Evolutionary conservation across 2,888 invertebrate genomes (phyloP).

Genomic region (Tachina lurida): DNA sequence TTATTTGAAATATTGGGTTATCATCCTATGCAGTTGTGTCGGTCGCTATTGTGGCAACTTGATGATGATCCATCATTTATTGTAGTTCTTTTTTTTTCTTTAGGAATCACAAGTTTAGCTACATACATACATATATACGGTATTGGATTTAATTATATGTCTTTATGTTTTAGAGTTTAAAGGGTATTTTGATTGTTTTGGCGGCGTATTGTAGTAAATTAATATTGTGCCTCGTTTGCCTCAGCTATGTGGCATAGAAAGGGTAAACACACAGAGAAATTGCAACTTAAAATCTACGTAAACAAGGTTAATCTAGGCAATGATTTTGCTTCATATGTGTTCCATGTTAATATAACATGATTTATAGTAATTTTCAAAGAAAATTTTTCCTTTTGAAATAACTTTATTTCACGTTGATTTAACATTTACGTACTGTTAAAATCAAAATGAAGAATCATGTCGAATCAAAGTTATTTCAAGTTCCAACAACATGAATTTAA

Average conservation of each 20-base stretch:
- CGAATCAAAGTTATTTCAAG: too few relatives aligned
- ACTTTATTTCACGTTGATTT: too few relatives aligned
- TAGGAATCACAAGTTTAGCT: slow-evolving; percentile 1
- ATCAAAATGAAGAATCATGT: too few relatives aligned
- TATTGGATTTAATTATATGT: not conserved
- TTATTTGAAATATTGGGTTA: slow-evolving; percentile 72
- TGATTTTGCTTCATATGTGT: too few relatives aligned
- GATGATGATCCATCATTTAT: slow-evolving; percentile 63
- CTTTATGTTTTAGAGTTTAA: slow-evolving; percentile 14
- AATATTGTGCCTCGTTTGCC: slow-evolving; percentile 50
- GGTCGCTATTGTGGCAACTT: slow-evolving; percentile 55
- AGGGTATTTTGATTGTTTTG: slow-evolving; percentile 41
- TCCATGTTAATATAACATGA: too few relatives aligned
- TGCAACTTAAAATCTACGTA: too few relatives aligned
- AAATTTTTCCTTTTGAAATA: too few relatives aligned
- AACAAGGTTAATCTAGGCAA: too few relatives aligned
- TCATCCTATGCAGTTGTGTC: slow-evolving; percentile 30
- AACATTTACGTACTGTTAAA: too few relatives aligned
- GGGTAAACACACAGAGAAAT: too few relatives aligned
- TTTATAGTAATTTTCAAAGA: too few relatives aligned
- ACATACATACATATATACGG: not conserved
- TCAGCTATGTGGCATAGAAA: not conserved
- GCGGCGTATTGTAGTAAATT: slow-evolving; percentile 38
- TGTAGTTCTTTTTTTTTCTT: slow-evolving; percentile 54
- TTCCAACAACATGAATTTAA: too few relatives aligned